Evolutionary conservation across 2,888 invertebrate genomes (phyloP), one percentile per base, ranked within the genome.

Genomic region (Brachycybe producta): DNA sequence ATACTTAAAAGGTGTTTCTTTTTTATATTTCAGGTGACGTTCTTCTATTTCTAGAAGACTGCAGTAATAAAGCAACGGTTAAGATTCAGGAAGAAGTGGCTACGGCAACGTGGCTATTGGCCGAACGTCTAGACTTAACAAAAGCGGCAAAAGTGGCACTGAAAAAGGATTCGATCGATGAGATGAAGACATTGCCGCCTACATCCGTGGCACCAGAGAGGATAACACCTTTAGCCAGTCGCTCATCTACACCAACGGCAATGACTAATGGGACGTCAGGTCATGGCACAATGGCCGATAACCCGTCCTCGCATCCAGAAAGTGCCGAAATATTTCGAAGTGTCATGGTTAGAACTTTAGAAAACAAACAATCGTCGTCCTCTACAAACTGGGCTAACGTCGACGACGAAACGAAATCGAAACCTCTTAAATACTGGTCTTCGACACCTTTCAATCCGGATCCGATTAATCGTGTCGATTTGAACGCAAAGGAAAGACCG

Each of bases 401-500:
- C 1, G 3, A 13, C 5, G 24, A 23, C 11, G 3, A 15, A 19
- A 11, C 38, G 19, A 15, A 47, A 13, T 2, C 17, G 13, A 47
- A 47, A 15, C 47, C 38, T 3, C 23, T 47, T 11, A 47, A 47
- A 47, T 47, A 27, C 28, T 47, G 47, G 47, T 47, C 47, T 27
- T 47, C 47, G 23, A 47, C 47, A 8, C 47, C 47, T 5, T 43
- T 43, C 28, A 13, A 27, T n/a, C 43, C 21, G 21, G 43, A 43
- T 5, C 15, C 21, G 7, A 5, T 43, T 13, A 27, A 43, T 43
- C 17, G 43, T 17, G 1, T 13, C 2, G 19, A 21, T 19, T 8
- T 28, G 1, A 26, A 26, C 7, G 11, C 28, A 11, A 23, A 3
- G 26, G 39, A 39, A 24, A 23, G 42, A 13, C 43, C 43, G 19